phyloP scores from a whole-genome alignment of 92 coral and sea anemone species.

The Palythoa grandiflora region DNA sequence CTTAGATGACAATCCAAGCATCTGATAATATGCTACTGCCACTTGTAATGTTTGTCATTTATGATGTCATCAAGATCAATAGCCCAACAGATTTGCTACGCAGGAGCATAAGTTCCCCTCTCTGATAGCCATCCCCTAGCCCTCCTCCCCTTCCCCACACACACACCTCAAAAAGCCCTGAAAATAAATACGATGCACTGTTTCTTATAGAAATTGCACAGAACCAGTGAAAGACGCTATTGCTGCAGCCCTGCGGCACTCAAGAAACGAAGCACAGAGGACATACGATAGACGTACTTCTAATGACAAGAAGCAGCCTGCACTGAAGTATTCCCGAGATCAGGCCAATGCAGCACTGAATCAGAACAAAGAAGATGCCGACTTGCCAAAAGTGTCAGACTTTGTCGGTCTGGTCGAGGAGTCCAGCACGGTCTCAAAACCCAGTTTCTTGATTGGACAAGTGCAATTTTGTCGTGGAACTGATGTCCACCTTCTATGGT shows the following conservation, averaged over 20 bases:
- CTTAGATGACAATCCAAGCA: too few relatives aligned
- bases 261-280: conserved; percentile 35
- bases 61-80: too few relatives aligned
- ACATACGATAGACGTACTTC: conserved; percentile 34
- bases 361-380: not conserved
- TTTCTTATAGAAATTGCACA: conserved; percentile 46
- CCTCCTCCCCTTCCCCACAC: too few relatives aligned
- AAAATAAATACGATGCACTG: too few relatives aligned
- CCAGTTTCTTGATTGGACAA: conserved; percentile 22
- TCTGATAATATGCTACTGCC: too few relatives aligned
- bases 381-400: conserved; percentile 17
- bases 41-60: too few relatives aligned
- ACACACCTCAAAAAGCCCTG: too few relatives aligned
- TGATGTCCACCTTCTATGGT: conserved; percentile 41
- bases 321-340: not conserved
- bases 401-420: conserved; percentile 43
- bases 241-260: conserved; percentile 40
- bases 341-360: not conserved
- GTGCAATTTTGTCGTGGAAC: conserved; percentile 10
- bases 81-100: too few relatives aligned
- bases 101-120: too few relatives aligned
- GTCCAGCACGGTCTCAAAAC: not conserved
- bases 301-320: conserved; percentile 27
- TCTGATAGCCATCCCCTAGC: too few relatives aligned
- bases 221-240: conserved; percentile 46